Percentiles rank a stretch among this genome's conserved stretches.
phyloP scores from a whole-genome alignment of 1,140 invertebrate genomes.

The Panulirus ornatus region DNA sequence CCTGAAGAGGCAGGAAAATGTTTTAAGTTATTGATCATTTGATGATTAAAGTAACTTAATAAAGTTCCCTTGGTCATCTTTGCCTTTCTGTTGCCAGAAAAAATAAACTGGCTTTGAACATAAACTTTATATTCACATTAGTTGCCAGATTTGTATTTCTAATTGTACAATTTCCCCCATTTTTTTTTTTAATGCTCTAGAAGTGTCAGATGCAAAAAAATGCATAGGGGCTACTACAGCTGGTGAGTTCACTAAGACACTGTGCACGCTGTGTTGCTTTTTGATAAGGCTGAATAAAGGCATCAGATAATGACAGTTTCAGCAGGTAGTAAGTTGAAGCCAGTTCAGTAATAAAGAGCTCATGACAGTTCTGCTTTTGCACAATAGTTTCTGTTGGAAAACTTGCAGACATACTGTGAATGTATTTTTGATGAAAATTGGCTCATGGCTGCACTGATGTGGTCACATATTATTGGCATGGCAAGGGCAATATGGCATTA shows the following conservation, averaged over 20 bases:
- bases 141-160: conserved; percentile 11
- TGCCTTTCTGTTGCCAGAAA: background rate
- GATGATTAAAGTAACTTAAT: background rate
- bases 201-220: conserved; percentile 16
- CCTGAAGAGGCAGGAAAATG: background rate
- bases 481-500: background rate
- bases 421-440: background rate
- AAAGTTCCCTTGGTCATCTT: background rate
- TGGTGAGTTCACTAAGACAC: conserved; percentile 18
- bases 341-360: background rate
- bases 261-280: conserved; percentile 13
- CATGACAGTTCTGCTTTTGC: background rate
- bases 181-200: background rate
- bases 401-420: background rate
- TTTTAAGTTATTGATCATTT: background rate
- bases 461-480: background rate
- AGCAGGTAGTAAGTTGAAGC: background rate
- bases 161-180: background rate
- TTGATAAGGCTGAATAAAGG: background rate
- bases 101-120: background rate
- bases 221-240: conserved; percentile 17
- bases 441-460: background rate
- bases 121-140: background rate
- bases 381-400: background rate
- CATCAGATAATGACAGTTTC: background rate